Conservation (phyloP, 2,888 invertebrate species). For the Danaus chrysippus region DNA sequence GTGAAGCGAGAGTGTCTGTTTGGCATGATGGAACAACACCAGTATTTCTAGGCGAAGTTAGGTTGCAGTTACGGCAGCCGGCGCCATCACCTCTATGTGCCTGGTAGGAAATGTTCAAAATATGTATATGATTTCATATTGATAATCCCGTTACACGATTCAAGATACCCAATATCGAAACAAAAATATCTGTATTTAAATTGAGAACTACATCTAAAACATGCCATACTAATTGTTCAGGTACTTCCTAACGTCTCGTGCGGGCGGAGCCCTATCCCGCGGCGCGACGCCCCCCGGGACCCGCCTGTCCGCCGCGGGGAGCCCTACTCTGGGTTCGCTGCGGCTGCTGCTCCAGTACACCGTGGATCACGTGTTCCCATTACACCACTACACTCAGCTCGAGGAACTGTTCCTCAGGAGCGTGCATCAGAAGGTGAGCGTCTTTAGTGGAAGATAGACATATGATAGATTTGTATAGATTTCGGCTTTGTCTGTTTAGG, state of each 20-base stretch:
- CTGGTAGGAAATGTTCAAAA: slow-evolving; percentile 80
- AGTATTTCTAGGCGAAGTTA: slow-evolving; percentile 93
- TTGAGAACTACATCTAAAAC: background rate
- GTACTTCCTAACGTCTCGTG: slow-evolving; percentile 80
- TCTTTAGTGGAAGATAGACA: no score
- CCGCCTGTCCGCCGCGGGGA: slow-evolving; percentile 79
- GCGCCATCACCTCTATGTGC: slow-evolving; percentile 76
- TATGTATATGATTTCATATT: background rate
- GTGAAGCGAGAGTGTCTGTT: slow-evolving; percentile 88
- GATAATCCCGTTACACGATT: no score
- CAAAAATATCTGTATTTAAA: slow-evolving; percentile 6
- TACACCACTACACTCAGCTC: slow-evolving; percentile 87
- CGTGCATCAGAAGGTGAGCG: slow-evolving; percentile 79
- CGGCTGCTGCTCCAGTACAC: slow-evolving; percentile 92
- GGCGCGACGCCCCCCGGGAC: slow-evolving; percentile 88
- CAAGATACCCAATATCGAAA: no score
- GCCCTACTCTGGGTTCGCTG: slow-evolving; percentile 86
- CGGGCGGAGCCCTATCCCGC: slow-evolving; percentile 82
- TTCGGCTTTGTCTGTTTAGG: background rate
- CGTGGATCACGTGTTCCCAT: slow-evolving; percentile 92
- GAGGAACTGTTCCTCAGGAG: slow-evolving; percentile 87
- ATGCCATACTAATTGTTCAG: slow-evolving; percentile 54
- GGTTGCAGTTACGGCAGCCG: slow-evolving; percentile 86
- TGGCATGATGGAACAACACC: slow-evolving; percentile 93
- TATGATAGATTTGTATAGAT: background rate